Evolutionary conservation across 1,140 invertebrate species (phyloP).

Genomic region (Hylaeus anthracinus): DNA sequence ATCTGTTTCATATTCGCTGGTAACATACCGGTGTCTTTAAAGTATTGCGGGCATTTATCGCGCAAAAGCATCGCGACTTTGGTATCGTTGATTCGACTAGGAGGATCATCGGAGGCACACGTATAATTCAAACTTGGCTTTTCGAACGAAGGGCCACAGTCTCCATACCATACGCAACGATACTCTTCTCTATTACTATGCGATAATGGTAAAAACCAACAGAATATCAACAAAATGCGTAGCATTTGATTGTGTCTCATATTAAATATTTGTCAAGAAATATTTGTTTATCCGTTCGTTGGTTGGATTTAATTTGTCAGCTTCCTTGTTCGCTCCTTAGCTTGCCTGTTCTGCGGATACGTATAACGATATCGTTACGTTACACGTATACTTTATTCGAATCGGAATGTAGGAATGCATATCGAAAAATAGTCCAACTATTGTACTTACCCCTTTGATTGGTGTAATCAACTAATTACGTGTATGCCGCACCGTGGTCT

Average conservation of each 20-base stretch:
- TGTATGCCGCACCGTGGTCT: no score
- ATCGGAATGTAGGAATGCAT: no score
- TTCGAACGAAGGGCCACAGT: conserved; percentile 72
- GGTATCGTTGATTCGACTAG: conserved; percentile 76
- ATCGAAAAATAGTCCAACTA: background rate
- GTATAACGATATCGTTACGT: no score
- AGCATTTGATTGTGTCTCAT: background rate
- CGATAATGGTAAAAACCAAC: background rate
- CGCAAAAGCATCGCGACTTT: conserved; percentile 67
- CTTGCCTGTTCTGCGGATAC: no score
- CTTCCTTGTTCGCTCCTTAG: no score
- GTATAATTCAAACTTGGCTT: conserved; percentile 71
- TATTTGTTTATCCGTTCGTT: no score
- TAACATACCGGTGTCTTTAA: conserved; percentile 66
- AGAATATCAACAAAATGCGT: conserved; percentile 1
- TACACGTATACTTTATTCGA: background rate
- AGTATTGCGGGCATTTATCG: conserved; percentile 80
- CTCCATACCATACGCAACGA: conserved; percentile 83
- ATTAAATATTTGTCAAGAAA: no score
- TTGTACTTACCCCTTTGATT: background rate
- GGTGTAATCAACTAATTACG: no score
- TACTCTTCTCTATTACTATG: background rate
- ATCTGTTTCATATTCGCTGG: no score
- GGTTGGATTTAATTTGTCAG: no score
- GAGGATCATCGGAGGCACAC: conserved; percentile 76